Evolutionary conservation across 2,113 vertebrate species (phyloP).

Genomic region (Herpailurus yagouaroundi): DNA sequence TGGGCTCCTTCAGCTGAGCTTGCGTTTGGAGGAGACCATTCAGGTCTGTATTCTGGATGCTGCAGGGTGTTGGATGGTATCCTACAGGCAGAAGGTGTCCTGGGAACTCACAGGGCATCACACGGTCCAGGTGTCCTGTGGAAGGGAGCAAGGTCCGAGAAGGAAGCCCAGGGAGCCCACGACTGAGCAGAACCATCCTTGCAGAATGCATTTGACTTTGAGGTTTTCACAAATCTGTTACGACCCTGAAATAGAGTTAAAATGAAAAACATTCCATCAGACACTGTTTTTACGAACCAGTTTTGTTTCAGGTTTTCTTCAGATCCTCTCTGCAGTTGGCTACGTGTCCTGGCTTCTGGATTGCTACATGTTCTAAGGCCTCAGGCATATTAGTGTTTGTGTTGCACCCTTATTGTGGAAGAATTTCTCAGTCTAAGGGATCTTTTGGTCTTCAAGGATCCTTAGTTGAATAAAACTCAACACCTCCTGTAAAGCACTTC

Average conservation of each 20-base stretch:
- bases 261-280: background rate
- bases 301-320: background rate
- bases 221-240: background rate
- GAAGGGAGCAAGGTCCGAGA: background rate
- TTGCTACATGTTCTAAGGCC: background rate
- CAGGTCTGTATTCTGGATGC: background rate
- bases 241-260: background rate
- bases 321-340: background rate
- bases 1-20: background rate
- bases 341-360: background rate
- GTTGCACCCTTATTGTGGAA: background rate
- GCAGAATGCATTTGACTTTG: background rate
- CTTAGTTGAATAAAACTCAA: background rate
- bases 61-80: background rate
- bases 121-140: rapidly evolving
- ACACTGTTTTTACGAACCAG: background rate
- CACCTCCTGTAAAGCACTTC: background rate
- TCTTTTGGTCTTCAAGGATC: background rate
- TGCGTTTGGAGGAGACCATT: background rate
- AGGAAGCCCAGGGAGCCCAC: too few species aligned
- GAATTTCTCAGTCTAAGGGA: background rate
- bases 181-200: background rate
- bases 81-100: background rate
- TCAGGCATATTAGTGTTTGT: background rate
- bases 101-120: background rate